Evolutionary conservation across 2,797 vertebrate genomes (phyloP), one percentile per base, ranked within the genome.

Genomic region (Harpagifer antarcticus): DNA sequence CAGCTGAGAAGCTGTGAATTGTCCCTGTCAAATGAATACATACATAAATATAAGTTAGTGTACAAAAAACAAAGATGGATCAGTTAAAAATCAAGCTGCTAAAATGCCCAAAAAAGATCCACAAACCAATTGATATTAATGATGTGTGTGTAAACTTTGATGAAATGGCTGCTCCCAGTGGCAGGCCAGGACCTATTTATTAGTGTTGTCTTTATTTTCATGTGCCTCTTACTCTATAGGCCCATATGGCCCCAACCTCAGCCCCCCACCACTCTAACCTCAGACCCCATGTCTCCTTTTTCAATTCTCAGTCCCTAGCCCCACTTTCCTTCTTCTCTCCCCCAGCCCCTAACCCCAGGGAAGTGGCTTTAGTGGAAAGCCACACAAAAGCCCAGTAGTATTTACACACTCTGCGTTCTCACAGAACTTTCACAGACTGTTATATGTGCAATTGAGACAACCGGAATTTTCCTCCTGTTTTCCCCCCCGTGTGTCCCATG

Each of bases 341-440:
- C 70, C 74, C 31, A 70, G 82, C 87, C 85, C 79, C 86, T 84
- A 86, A 90, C 86, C 85, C 82, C 65, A 69, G 89, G 91, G 91
- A 94, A 90, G 90, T 91, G 92, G 90, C 86, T 93, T 92, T 86
- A 80, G 88, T 84, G 86, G 91, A 86, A 84, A 93, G 85, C 91
- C 93, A 90, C 93, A 93, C 86, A 68, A 94, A 94, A 93, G 89
- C 90, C 92, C 92, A 92, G 92, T 91, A 92, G 92, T 93, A 90
- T 93, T 93, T 91, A 87, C 82, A 85, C 86, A 83, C 78, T 81
- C 71, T 58, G 78, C 88, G 85, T 93, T 94, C 90, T 92, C 93
- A 93, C 88, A 93, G 88, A 90, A 81, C 62, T 62, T 86, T 86
- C 84, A 86, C 86, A 89, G 86, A 72, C 90, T 84, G 70, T 84